Evolutionary conservation across 2,888 invertebrate genomes (phyloP).

Genomic region (Eupithecia exiguata): DNA sequence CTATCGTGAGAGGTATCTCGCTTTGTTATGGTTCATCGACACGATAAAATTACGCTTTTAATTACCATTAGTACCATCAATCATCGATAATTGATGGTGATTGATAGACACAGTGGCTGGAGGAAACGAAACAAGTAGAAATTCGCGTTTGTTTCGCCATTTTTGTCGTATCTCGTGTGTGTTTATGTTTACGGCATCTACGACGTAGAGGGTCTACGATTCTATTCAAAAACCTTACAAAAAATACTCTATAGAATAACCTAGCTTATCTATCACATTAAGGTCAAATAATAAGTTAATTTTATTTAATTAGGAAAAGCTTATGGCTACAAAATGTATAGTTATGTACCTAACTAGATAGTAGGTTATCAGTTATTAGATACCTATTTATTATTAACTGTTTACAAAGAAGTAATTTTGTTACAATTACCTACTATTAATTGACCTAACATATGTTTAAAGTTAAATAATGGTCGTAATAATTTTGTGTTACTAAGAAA

Average conservation of each 20-base stretch:
- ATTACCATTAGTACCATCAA: constrained; percentile 1
- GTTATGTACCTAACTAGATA: too few species aligned
- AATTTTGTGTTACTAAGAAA: neutral
- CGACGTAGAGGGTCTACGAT: constrained; percentile 1
- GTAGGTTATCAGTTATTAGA: too few species aligned
- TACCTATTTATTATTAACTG: too few species aligned
- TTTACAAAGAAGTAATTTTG: too few species aligned
- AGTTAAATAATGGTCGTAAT: neutral
- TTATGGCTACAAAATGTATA: too few species aligned
- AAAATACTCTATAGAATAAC: too few species aligned
- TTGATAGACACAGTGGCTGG: neutral
- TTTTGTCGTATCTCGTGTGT: neutral
- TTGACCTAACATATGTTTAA: neutral
- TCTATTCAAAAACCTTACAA: neutral
- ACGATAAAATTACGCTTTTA: constrained; percentile 16
- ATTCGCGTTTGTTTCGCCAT: neutral
- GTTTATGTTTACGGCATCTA: neutral
- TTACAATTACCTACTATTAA: too few species aligned
- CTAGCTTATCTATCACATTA: too few species aligned
- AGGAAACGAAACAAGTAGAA: neutral
- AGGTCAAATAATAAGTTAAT: too few species aligned
- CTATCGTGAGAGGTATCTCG: constrained; percentile 36
- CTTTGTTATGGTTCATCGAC: constrained; percentile 45
- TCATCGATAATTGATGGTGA: constrained; percentile 5
- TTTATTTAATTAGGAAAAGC: too few species aligned